A percentile compares a stretch with the other conserved stretches of the same genome.
Evolutionary conservation across 2,113 vertebrate species (phyloP).

Genomic region (Litocranius walleri): DNA sequence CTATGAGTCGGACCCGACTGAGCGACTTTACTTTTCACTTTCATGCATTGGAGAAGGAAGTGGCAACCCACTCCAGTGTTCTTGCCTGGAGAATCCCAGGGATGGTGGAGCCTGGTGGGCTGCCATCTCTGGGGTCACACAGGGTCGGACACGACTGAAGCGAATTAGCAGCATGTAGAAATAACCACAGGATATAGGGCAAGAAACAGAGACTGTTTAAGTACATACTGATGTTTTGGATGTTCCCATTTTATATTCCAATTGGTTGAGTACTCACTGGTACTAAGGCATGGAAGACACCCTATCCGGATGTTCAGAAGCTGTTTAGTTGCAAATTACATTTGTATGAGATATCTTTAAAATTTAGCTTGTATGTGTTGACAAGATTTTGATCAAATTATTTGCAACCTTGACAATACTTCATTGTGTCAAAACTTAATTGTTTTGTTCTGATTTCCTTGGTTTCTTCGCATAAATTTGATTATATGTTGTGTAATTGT

Average conservation of each 20-base stretch:
- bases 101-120: too few relatives aligned
- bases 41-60: too few relatives aligned
- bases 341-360: neutral
- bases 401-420: neutral
- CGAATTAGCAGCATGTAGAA: neutral
- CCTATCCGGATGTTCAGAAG: neutral
- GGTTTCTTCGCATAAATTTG: neutral
- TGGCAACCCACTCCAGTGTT: too few relatives aligned
- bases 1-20: too few relatives aligned
- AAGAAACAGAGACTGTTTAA: neutral
- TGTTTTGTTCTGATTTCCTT: neutral
- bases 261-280: neutral
- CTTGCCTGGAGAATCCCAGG: too few relatives aligned
- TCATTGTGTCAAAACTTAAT: neutral
- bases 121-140: too few relatives aligned
- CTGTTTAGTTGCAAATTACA: neutral
- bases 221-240: neutral
- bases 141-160: too few relatives aligned
- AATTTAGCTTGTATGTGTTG: neutral
- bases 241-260: neutral
- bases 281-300: neutral
- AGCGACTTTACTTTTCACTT: too few relatives aligned
- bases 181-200: neutral
- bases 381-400: neutral
- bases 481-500: neutral